Evolutionary conservation across 1,140 invertebrate genomes (phyloP).

Genomic region (Drosophila kurseongensis): DNA sequence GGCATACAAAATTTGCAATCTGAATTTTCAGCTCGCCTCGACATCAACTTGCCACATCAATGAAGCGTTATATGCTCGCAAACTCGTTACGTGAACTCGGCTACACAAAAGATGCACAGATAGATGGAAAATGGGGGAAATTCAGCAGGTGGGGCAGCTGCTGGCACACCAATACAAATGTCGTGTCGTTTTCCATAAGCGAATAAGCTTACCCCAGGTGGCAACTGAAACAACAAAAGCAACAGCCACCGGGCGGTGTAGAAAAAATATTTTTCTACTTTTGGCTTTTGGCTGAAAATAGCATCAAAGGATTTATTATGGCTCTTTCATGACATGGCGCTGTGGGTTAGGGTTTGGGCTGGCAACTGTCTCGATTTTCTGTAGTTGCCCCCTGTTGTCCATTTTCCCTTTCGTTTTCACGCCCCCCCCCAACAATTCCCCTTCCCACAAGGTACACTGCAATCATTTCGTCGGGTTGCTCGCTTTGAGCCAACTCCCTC

Average conservation of each 20-base stretch:
- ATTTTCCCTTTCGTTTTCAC: not conserved
- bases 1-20: conserved; percentile 36
- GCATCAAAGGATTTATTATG: conserved; percentile 80
- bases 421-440: not conserved
- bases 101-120: conserved; percentile 43
- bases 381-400: conserved; percentile 30
- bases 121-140: conserved; percentile 25
- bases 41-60: conserved; percentile 50
- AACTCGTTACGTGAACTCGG: conserved; percentile 44
- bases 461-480: conserved; percentile 39
- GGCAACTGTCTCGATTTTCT: conserved; percentile 50
- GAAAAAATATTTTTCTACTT: conserved; percentile 75
- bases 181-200: conserved; percentile 71
- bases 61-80: conserved; percentile 43
- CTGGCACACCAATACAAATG: conserved; percentile 50
- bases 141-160: conserved; percentile 1
- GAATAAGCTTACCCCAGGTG: conserved; percentile 54
- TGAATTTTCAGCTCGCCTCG: conserved; percentile 32
- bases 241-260: conserved; percentile 8
- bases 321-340: conserved; percentile 50
- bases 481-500: conserved; percentile 29
- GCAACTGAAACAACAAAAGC: conserved; percentile 35
- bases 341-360: conserved; percentile 39
- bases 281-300: conserved; percentile 77
- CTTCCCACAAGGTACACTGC: not conserved